phyloP scores from a whole-genome alignment of 2,888 invertebrate species.

The Nasonovia ribisnigri region DNA sequence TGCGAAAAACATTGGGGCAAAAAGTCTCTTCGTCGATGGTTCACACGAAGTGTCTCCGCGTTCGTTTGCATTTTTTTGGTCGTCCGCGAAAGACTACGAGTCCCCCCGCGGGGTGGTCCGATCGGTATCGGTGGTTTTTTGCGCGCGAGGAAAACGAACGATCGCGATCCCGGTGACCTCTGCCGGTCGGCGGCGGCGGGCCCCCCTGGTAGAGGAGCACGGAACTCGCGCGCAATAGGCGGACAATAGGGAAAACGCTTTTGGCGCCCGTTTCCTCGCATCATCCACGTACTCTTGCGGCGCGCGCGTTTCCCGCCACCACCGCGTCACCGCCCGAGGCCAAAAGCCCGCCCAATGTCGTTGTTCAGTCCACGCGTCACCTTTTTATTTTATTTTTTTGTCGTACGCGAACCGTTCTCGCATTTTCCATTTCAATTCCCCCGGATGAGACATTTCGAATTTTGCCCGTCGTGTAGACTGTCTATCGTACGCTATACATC shows the following conservation, averaged over 20 bases:
- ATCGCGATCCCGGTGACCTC: conserved; percentile 43
- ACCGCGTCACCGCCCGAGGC: conserved; percentile 26
- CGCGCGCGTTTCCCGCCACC: conserved; percentile 36
- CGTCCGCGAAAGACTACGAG: neutral
- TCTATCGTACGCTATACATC: neutral
- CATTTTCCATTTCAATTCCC: neutral
- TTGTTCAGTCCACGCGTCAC: conserved; percentile 41
- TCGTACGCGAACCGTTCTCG: no score
- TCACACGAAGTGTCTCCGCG: neutral
- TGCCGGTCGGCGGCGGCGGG: conserved; percentile 1
- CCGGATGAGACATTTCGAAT: neutral
- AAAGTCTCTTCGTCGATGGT: neutral
- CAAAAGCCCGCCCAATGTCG: conserved; percentile 61
- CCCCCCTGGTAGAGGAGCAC: conserved; percentile 17
- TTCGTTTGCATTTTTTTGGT: neutral
- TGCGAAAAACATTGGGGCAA: neutral
- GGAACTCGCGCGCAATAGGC: conserved; percentile 14
- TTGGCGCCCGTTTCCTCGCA: conserved; percentile 63
- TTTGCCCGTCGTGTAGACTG: neutral
- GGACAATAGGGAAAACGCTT: conserved; percentile 62
- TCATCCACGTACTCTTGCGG: conserved; percentile 36
- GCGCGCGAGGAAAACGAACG: neutral
- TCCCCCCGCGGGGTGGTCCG: neutral
- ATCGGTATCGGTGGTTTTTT: neutral
- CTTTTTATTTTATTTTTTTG: neutral